Evolutionary conservation across 2,797 vertebrate genomes (phyloP).

Genomic region (Kryptolebias ocellatus): DNA sequence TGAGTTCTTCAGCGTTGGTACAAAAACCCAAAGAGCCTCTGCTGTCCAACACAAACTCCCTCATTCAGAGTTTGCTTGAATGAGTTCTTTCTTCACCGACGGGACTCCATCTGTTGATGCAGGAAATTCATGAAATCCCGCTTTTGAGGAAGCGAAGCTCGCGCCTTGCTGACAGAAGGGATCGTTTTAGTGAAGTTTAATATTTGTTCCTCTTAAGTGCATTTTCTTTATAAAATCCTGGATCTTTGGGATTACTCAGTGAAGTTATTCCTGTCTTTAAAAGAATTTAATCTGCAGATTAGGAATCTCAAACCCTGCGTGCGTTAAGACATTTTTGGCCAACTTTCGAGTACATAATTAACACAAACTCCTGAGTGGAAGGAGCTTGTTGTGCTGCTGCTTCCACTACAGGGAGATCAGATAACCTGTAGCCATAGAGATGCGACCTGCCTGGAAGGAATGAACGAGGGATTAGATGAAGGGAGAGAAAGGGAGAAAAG

Average conservation of each 20-base stretch:
- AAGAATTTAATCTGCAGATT: slow-evolving; percentile 46
- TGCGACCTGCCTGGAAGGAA: slow-evolving; percentile 64
- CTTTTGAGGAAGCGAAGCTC: slow-evolving; percentile 56
- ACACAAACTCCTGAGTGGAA: slow-evolving; percentile 12
- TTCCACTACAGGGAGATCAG: slow-evolving; percentile 31
- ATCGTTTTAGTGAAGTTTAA: not conserved
- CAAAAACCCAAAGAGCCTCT: slow-evolving; percentile 25
- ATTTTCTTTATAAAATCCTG: too few species aligned
- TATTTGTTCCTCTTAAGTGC: not conserved
- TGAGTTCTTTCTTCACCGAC: slow-evolving; percentile 57
- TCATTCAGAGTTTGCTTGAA: slow-evolving; percentile 52
- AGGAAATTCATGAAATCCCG: slow-evolving; percentile 55
- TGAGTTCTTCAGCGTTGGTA: slow-evolving; percentile 31
- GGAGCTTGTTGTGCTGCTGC: slow-evolving; percentile 7
- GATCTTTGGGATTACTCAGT: slow-evolving; percentile 24
- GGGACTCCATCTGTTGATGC: slow-evolving; percentile 38
- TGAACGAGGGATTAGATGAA: slow-evolving; percentile 73
- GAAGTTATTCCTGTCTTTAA: slow-evolving; percentile 13
- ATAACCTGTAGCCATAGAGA: slow-evolving; percentile 72
- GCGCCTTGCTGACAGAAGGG: not conserved
- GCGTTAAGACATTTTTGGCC: slow-evolving; percentile 21
- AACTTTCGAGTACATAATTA: slow-evolving; percentile 9
- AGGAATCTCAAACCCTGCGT: slow-evolving; percentile 15
- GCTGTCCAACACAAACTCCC: slow-evolving; percentile 37
- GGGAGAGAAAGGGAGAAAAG: slow-evolving; percentile 47